Evolutionary conservation across 2,113 vertebrate species (phyloP), one percentile per base, ranked within the genome.

Genomic region (Sminthopsis crassicaudata): DNA sequence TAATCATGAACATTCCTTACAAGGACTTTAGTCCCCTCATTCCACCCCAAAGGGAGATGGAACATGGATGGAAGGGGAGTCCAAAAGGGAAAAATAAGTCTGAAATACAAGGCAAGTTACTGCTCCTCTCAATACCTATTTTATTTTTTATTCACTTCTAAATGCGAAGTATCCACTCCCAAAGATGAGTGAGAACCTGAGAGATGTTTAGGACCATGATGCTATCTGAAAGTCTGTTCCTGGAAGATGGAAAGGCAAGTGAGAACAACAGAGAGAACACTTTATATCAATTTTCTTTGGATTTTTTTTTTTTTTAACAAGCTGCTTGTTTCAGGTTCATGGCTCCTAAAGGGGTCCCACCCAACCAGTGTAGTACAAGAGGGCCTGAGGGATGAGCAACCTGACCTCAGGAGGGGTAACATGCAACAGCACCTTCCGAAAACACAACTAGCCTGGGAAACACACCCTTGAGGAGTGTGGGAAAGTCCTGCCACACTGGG

Each of bases 391-490:
- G 11, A 14, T 30, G 46, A 90, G 90, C 14, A 46, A 0, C 23
- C 89, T 46, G 36, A 46, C 57, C 30, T 51, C 60, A 26, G 46
- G 24, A 51, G 89, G 89, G 89, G 46, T 90, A 90, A 90, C 89
- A 51, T 51, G 67, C 89, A 90, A 51, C 89, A 90, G 89, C 46
- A 51, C 89, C 89, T 51, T 90, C 48, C 3, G 10, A 51, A 51
- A 90, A 46, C 67, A 84, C 67, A 23, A 84, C 67, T 84, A 84
- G 67, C 67, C 67, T 84, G 67, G 89, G 48, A 90, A 90, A 90
- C 89, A 90, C 89, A 90, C 89, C 89, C 48, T 90, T 90, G 89
- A 90, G 89, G 89, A 90, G 89, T 90, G 89, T 90, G 89, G 89
- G 89, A 90, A 90, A 90, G 89, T 90, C 89, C 89, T 90, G 89